Base-by-base conservation (phyloP, 2,797 vertebrate species). In the Amblyopsis hoosieri region DNA sequence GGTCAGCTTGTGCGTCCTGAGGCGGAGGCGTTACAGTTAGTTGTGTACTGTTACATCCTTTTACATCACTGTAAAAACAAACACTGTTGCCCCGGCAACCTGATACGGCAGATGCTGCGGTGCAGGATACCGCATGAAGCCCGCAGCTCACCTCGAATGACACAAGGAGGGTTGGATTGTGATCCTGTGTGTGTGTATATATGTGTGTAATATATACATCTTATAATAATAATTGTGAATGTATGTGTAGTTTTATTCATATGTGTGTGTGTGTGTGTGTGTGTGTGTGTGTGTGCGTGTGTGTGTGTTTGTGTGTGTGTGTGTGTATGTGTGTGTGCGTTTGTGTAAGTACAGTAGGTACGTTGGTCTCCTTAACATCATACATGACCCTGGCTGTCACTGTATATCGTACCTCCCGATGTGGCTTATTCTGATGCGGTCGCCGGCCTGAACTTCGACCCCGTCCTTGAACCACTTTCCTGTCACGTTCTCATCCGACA, bases 401-500 rank as follows among this genome's bases (percentile, higher is more conserved):
- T n/a, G 12, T 49, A 13, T 14, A 0, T 11, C 64, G 60, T 90
- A 96, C 96, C 95, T 95, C 81, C 96, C 96, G 0, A 85, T 62
- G 57, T 98, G 96, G n/a, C 89, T 75, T 49, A 96, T 95, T 64
- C 91, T 95, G 85, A 97, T 88, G 77, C 95, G 93, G 47, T 94
- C 81, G 64, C 89, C 93, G 71, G 94, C 74, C 37, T 85, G 74
- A 5, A 98, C 93, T 70, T 98, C 95, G 0, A 95, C 79, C 0
- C 95, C 96, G 0, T 97, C 94, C 81, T 94, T 96, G 75, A 90
- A 94, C 96, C 96, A 98, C 71, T 94, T 95, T 31, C 96, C 96
- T 0, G 92, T 95, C 64, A 97, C 96, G 49, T 96, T 96, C 31
- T 95, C 95, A 2, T 98, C 96, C 0, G 96, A 98, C 75, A 98